Evolutionary conservation across 2,888 invertebrate genomes (phyloP), one percentile per base, ranked within the genome.

Genomic region (Scaptomyza polygonia): DNA sequence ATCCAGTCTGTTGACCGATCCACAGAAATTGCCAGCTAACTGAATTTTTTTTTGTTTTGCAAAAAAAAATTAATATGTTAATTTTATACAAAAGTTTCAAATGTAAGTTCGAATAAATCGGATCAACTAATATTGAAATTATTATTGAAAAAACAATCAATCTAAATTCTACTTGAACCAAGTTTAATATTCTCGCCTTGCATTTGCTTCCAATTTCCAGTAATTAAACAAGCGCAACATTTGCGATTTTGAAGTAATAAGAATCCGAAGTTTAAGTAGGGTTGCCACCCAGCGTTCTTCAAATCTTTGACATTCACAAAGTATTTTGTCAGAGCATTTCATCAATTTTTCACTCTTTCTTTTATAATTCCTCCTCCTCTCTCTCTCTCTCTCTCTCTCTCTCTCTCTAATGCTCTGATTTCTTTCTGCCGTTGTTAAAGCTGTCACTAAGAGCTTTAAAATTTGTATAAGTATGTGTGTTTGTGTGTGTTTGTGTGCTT

Each of bases 381-480:
- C n/a, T n/a, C n/a, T n/a, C n/a, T n/a, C n/a, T n/a, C n/a, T n/a
- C n/a, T n/a, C n/a, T n/a, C n/a, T n/a, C n/a, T n/a, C n/a, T n/a
- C 25, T 25, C 5, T 25, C 5, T 1, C 21, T 11, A 51, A 51
- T 43, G 30, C 36, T 65, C 11, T 18, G 29, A 12, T 49, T 34
- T 39, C 32, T 27, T 49, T 49, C 9, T 5, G 3, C 18, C 16
- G n/a, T n/a, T 12, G 48, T 34, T 12, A 51, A 25, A 7, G 18
- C 55, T 53, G 67, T 53, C 63, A 45, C 32, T 45, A n/a, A 34
- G 44, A 58, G 73, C 55, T 67, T 53, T 40, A 32, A 32, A 34
- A 54, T 70, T 52, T 52, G 9, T 40, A 49, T 30, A 42, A 32
- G 39, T 32, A 27, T 14, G 1, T n/a, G 18, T 21, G 16, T 53